A percentile compares a stretch with the other conserved stretches of the same genome.
Conservation (phyloP, 2,113 vertebrate genomes). For the Gnathonemus echidnorhynchus region DNA sequence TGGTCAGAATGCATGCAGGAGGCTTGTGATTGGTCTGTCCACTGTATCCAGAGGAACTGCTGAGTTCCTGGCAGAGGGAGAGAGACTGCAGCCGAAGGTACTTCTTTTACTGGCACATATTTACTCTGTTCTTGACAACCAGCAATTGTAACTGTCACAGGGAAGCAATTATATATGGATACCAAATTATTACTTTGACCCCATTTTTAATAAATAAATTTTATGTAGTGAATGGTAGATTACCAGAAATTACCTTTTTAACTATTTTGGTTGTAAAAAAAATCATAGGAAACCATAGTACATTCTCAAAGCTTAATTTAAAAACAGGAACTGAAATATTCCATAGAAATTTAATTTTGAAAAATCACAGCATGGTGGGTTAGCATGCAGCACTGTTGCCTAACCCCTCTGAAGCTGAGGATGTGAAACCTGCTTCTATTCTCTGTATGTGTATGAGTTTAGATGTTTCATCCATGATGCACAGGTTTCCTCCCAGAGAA, state of each 20-base stretch:
- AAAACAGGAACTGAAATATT: not conserved
- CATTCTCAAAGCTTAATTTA: not conserved
- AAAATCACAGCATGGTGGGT: not conserved
- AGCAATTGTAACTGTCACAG: slow-evolving; percentile 33
- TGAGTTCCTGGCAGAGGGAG: slow-evolving; percentile 77
- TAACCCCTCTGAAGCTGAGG: not conserved
- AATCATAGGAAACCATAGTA: not conserved
- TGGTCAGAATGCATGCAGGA: slow-evolving; percentile 72
- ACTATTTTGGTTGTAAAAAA: not conserved
- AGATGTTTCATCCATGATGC: not conserved
- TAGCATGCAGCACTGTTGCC: not conserved
- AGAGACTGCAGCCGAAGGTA: slow-evolving; percentile 90
- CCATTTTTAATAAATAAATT: slow-evolving; percentile 33
- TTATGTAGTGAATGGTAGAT: slow-evolving; percentile 19
- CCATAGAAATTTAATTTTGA: not conserved
- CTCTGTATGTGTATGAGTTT: not conserved
- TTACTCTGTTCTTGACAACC: slow-evolving; percentile 33
- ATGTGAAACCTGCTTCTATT: not conserved
- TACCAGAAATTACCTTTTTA: not conserved
- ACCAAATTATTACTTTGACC: slow-evolving; percentile 29
- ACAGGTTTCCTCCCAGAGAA: not conserved
- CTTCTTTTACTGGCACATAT: slow-evolving; percentile 32
- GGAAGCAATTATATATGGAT: slow-evolving; percentile 34
- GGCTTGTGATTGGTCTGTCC: slow-evolving; percentile 75
- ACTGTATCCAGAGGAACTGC: slow-evolving; percentile 75